These are phyloP conservation scores for Andrena dorsata DNA, from an alignment of 2,888 invertebrate genomes.

Conservation along the genomic window DNA sequence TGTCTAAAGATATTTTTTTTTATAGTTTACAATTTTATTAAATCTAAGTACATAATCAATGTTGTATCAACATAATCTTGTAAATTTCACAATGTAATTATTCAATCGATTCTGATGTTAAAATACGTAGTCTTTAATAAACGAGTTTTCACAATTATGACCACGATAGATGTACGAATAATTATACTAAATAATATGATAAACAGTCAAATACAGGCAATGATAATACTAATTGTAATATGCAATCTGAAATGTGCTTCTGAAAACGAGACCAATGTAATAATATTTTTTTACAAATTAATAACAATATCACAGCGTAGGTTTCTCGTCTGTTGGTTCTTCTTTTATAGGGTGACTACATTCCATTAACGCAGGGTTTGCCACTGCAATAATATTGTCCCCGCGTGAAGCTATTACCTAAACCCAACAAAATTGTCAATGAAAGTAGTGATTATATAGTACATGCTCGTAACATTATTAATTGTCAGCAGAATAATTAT, in stretches of 20 bases:
- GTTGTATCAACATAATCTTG: constrained; percentile 8
- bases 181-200: constrained; percentile 47
- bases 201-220: constrained; percentile 46
- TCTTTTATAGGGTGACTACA: constrained; percentile 83
- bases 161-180: constrained; percentile 48
- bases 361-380: constrained; percentile 91
- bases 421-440: constrained; percentile 25
- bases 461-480: background rate
- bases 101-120: background rate
- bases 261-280: constrained; percentile 19
- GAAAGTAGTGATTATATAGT: background rate
- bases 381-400: constrained; percentile 95
- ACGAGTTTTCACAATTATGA: constrained; percentile 41
- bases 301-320: constrained; percentile 80
- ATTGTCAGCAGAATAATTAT: background rate
- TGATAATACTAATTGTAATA: constrained; percentile 50
- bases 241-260: constrained; percentile 21
- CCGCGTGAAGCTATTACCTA: constrained; percentile 94
- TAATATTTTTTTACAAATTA: constrained; percentile 26
- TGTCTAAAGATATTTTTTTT: constrained; percentile 13
- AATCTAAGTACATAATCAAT: constrained; percentile 15
- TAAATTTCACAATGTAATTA: background rate
- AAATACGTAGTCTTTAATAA: constrained; percentile 10
- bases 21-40: constrained; percentile 35
- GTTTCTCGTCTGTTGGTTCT: constrained; percentile 82